Conservation (phyloP, 2,888 invertebrate genomes). For the Pardosa pseudoannulata region DNA sequence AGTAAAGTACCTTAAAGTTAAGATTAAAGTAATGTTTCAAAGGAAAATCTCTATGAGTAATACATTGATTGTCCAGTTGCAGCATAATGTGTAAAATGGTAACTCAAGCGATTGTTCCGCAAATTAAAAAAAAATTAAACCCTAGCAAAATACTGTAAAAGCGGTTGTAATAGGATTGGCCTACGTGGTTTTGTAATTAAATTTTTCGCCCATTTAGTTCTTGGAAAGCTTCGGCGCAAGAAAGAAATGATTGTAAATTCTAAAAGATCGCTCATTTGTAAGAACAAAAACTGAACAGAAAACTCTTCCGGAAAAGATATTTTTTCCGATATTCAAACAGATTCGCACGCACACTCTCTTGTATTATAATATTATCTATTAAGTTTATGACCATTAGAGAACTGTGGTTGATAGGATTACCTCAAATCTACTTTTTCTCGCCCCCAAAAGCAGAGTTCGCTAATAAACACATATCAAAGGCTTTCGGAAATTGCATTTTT, state of each 20-base stretch:
- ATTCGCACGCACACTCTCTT: no score
- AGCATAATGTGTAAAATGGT: no score
- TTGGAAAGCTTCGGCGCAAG: neutral
- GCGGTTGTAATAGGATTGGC: neutral
- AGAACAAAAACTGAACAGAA: neutral
- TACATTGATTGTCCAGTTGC: no score
- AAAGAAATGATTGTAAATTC: neutral
- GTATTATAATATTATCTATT: conserved; percentile 5
- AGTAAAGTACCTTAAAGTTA: no score
- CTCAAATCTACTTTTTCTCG: neutral
- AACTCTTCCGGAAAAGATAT: neutral
- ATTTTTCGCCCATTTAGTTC: neutral
- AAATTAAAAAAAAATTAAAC: no score
- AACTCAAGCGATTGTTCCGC: no score
- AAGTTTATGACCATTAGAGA: neutral
- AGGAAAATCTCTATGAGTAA: no score
- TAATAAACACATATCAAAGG: neutral
- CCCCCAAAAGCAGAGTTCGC: neutral
- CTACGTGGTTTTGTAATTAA: neutral
- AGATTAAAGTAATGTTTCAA: no score
- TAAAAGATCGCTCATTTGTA: neutral
- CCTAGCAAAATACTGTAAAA: no score
- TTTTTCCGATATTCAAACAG: neutral
- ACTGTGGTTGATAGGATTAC: neutral
- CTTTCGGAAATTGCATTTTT: neutral